Evolutionary conservation across 2,113 vertebrate species (phyloP).

Genomic region (Picathartes gymnocephalus): DNA sequence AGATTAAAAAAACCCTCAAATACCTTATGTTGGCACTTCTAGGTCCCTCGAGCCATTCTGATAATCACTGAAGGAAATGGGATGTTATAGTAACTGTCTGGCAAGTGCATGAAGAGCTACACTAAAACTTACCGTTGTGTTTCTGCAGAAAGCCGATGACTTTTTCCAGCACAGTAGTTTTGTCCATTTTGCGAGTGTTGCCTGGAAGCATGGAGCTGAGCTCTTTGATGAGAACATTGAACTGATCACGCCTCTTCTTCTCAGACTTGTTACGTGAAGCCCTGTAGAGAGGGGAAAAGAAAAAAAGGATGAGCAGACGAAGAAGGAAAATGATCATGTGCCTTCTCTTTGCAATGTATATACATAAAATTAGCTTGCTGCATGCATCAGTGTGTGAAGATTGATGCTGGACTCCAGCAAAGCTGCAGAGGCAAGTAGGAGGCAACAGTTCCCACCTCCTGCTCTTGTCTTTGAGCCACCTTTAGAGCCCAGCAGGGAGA

Average conservation of each 20-base stretch:
- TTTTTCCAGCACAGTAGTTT: slow-evolving; percentile 82
- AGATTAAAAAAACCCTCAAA: neutral
- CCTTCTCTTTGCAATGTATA: neutral
- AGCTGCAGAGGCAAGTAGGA: neutral
- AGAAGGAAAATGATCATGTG: neutral
- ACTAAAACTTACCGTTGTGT: slow-evolving; percentile 75
- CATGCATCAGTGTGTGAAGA: neutral
- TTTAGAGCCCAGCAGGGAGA: neutral
- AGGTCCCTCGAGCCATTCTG: neutral
- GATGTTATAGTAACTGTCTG: neutral
- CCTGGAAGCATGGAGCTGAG: slow-evolving; percentile 83
- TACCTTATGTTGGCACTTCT: neutral
- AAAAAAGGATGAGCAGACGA: neutral
- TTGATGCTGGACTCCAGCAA: neutral
- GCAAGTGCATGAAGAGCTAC: neutral
- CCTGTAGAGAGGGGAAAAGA: slow-evolving; percentile 53
- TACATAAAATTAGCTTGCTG: neutral
- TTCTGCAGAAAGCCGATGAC: slow-evolving; percentile 83
- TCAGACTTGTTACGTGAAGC: slow-evolving; percentile 84
- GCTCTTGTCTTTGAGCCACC: neutral
- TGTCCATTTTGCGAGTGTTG: slow-evolving; percentile 81
- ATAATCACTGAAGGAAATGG: neutral
- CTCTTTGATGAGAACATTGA: slow-evolving; percentile 85
- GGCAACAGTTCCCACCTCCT: neutral
- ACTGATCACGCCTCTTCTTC: slow-evolving; percentile 83